Percentiles rank a stretch among this genome's conserved stretches.
These are phyloP conservation scores for Zaprionus davidi DNA, from an alignment of 1,140 invertebrate species.

Conservation along the genomic window DNA sequence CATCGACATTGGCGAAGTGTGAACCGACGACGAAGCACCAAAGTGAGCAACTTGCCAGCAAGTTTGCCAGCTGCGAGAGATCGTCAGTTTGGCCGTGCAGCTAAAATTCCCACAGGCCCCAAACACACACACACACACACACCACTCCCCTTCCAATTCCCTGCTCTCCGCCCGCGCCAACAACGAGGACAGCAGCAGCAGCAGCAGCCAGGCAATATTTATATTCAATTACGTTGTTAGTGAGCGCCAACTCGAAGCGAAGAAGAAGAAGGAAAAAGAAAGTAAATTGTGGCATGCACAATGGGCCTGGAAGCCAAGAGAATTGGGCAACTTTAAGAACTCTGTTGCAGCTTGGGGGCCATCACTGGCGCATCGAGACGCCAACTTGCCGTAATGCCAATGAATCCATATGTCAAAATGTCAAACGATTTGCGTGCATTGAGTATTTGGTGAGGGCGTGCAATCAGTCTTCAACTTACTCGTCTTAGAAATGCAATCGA, in stretches of 20 bases:
- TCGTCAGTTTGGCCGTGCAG: background rate
- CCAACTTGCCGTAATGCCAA: background rate
- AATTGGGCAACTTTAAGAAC: slow-evolving; percentile 13
- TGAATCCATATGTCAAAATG: slow-evolving; percentile 1
- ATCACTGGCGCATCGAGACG: background rate
- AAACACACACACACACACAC: background rate
- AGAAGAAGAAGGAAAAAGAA: background rate
- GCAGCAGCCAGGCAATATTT: slow-evolving; percentile 51
- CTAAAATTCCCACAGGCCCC: slow-evolving; percentile 3
- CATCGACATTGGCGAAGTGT: slow-evolving; percentile 52
- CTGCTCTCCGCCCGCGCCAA: background rate
- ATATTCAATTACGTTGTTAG: slow-evolving; percentile 60
- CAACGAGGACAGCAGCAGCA: background rate
- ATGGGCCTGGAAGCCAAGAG: slow-evolving; percentile 8
- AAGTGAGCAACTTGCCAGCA: slow-evolving; percentile 46
- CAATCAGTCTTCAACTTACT: background rate
- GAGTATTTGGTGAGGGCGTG: background rate
- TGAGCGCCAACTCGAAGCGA: slow-evolving; percentile 25
- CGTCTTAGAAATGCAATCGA: background rate
- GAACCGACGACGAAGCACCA: slow-evolving; percentile 36
- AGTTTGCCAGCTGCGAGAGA: slow-evolving; percentile 15
- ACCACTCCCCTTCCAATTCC: background rate
- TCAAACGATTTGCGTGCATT: background rate
- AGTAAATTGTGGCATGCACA: slow-evolving; percentile 35
- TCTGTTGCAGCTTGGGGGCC: background rate